A percentile compares a stretch with the other conserved stretches of the same genome.
phyloP scores from a whole-genome alignment of 37 sponge, comb jelly and placozoan species.

The Diacarnus erythraeanus region DNA sequence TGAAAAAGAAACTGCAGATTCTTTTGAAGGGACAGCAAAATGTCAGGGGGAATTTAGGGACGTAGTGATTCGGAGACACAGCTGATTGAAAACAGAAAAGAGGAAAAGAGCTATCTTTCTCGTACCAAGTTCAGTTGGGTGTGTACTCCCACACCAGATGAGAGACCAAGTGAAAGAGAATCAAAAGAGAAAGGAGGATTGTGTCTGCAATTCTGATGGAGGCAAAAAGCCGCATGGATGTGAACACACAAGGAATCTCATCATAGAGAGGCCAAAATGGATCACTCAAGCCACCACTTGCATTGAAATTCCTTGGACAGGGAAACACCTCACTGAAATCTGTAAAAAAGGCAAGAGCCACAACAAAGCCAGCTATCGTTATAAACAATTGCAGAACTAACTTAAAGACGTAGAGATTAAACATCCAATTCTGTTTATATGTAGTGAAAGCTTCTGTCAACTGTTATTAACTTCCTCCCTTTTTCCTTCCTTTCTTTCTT shows the following conservation, averaged over 20 bases:
- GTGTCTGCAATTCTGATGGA: slow-evolving; percentile 51
- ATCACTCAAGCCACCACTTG: not conserved
- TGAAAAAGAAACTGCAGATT: not conserved
- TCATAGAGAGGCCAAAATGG: slow-evolving; percentile 33
- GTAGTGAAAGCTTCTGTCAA: slow-evolving; percentile 41
- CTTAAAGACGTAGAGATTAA: slow-evolving; percentile 31
- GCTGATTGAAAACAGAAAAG: slow-evolving; percentile 48
- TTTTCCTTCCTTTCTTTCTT: no score
- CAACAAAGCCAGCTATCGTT: slow-evolving; percentile 12
- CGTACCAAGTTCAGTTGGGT: slow-evolving; percentile 44
- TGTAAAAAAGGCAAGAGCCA: slow-evolving; percentile 22
- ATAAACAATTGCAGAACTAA: slow-evolving; percentile 26
- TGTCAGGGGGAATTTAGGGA: slow-evolving; percentile 12
- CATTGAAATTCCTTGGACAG: slow-evolving; percentile 41
- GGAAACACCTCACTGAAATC: slow-evolving; percentile 43
- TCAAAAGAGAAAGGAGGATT: slow-evolving; percentile 32
- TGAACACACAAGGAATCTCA: slow-evolving; percentile 53
- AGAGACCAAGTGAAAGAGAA: slow-evolving; percentile 46
- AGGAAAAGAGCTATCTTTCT: slow-evolving; percentile 24
- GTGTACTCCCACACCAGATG: slow-evolving; percentile 43
- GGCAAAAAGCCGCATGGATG: slow-evolving; percentile 51
- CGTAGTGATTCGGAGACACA: slow-evolving; percentile 34
- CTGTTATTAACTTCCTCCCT: no score
- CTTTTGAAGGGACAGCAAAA: slow-evolving; percentile 5
- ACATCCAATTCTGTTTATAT: slow-evolving; percentile 41